phyloP scores from a whole-genome alignment of 2,113 vertebrate species.

The Eurystomus gularis region DNA sequence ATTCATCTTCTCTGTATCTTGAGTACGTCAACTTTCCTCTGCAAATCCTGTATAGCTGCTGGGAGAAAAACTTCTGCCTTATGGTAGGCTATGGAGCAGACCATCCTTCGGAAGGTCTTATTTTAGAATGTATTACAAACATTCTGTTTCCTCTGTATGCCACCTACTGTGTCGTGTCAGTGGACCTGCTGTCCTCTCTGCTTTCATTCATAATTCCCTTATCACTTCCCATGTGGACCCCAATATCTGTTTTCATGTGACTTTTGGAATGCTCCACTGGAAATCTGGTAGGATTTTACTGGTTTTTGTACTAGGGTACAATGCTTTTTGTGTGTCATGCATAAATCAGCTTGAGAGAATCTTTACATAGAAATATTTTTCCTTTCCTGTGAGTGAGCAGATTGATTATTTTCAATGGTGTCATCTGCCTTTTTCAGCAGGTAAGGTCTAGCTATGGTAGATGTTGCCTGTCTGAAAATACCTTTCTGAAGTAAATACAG shows the following conservation, averaged over 20 bases:
- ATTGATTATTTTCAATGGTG: background rate
- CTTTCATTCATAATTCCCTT: background rate
- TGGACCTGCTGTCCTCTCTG: background rate
- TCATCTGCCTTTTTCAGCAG: background rate
- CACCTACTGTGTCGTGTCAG: background rate
- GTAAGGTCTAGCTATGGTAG: background rate
- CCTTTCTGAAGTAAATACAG: background rate
- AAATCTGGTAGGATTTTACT: background rate
- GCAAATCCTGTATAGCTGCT: background rate
- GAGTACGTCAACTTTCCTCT: background rate
- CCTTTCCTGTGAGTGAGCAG: background rate
- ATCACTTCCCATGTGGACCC: background rate
- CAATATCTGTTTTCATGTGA: background rate
- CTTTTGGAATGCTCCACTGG: background rate
- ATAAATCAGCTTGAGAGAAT: background rate
- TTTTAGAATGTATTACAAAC: background rate
- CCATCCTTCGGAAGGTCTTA: background rate
- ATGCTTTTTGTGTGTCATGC: background rate
- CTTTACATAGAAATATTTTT: background rate
- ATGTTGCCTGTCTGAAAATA: background rate
- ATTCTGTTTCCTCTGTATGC: background rate
- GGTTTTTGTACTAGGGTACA: fast-evolving
- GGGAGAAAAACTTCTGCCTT: background rate
- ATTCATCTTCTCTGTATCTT: background rate
- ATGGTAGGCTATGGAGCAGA: background rate